These are phyloP conservation scores for Ceyx melanurus DNA, from an alignment of 2,113 vertebrate genomes.

Conservation along the genomic window DNA sequence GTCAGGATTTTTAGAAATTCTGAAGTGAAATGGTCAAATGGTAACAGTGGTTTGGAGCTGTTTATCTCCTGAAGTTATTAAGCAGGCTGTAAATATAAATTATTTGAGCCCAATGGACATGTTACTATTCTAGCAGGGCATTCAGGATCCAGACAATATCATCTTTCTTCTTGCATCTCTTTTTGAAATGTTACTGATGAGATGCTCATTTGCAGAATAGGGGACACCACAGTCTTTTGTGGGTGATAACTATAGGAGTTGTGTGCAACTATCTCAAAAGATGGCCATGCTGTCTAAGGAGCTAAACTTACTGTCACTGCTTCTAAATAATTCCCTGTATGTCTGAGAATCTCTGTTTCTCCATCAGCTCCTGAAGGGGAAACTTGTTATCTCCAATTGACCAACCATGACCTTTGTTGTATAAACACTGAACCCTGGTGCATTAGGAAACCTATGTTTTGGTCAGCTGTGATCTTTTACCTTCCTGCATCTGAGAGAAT, in stretches of 20 bases:
- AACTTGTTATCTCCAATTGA: background rate
- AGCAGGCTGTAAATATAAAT: background rate
- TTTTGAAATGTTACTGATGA: background rate
- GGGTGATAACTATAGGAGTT: background rate
- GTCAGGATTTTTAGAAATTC: background rate
- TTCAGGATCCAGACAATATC: background rate
- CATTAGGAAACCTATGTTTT: background rate
- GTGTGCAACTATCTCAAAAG: background rate
- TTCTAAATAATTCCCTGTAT: background rate
- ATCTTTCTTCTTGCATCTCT: fast-evolving
- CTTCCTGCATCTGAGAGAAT: background rate
- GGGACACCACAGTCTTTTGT: background rate
- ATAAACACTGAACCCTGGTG: conserved; percentile 7
- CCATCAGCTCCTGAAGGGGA: background rate
- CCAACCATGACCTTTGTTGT: background rate
- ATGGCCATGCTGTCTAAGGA: background rate
- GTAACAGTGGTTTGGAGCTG: background rate
- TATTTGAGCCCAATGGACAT: background rate
- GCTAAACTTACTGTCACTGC: background rate
- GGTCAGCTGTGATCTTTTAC: conserved; percentile 37
- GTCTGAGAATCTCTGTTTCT: background rate
- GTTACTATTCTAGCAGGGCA: background rate
- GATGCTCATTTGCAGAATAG: background rate
- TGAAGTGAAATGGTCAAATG: background rate
- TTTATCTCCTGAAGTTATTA: background rate